phyloP scores from a whole-genome alignment of 2,113 vertebrate species.

The Serinus canaria region DNA sequence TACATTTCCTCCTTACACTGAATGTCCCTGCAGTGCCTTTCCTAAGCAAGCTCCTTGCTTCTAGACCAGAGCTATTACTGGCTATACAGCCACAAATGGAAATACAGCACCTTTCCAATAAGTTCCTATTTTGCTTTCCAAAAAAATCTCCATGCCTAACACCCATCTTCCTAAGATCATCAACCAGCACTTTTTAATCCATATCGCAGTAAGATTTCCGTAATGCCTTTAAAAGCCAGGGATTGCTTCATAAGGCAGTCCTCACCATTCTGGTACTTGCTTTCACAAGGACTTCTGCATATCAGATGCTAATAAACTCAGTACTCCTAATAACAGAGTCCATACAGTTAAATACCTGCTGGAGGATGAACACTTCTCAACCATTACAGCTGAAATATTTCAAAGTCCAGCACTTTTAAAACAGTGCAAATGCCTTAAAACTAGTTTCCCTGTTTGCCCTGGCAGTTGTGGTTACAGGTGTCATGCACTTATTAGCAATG shows the following conservation, averaged over 20 bases:
- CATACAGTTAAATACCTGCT: neutral
- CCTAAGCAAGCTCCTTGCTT: neutral
- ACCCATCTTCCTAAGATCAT: neutral
- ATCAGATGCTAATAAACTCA: slow-evolving; percentile 21
- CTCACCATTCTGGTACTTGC: neutral
- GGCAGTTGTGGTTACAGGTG: slow-evolving; percentile 43
- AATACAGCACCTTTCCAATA: neutral
- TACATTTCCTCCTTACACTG: neutral
- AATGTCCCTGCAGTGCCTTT: neutral
- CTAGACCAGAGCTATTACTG: neutral
- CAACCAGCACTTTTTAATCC: neutral
- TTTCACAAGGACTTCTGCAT: neutral
- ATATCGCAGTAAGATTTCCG: neutral
- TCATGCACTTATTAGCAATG: neutral
- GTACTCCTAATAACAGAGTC: slow-evolving; percentile 6
- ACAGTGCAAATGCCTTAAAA: neutral
- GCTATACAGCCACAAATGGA: neutral
- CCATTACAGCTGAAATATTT: neutral
- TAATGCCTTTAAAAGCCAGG: neutral
- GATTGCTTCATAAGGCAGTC: neutral
- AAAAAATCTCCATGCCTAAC: neutral
- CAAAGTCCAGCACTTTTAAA: neutral
- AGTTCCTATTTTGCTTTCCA: neutral
- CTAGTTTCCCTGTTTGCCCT: neutral
- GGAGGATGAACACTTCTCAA: neutral